Conservation (phyloP, 2,888 invertebrate genomes). For the Thecophora atra region DNA sequence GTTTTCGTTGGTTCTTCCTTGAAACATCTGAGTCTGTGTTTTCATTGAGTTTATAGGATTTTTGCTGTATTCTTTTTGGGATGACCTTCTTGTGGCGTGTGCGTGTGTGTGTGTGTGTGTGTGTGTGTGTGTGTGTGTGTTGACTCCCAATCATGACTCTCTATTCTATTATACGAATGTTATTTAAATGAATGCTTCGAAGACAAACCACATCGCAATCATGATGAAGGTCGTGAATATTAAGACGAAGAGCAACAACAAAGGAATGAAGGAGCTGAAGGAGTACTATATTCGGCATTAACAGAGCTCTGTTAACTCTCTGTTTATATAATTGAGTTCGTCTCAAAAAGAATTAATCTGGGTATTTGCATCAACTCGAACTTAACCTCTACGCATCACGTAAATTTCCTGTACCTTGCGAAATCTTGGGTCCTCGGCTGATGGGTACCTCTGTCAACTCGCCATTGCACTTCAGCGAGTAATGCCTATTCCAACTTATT, state of each 20-base stretch:
- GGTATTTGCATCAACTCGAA: neutral
- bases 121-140: slow-evolving; percentile 38
- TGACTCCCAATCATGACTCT: slow-evolving; percentile 28
- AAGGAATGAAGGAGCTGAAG: neutral
- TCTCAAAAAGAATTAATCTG: neutral
- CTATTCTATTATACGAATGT: too few species aligned
- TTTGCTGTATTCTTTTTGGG: slow-evolving; percentile 1
- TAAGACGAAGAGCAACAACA: neutral
- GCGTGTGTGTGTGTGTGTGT: slow-evolving; percentile 26
- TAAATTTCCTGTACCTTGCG: too few species aligned
- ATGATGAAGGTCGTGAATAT: neutral
- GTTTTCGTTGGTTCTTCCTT: slow-evolving; percentile 6
- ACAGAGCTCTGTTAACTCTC: too few species aligned
- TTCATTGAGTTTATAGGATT: slow-evolving; percentile 4
- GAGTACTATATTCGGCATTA: too few species aligned
- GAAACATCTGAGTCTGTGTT: slow-evolving; percentile 5
- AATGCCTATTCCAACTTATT: too few species aligned
- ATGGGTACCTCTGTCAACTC: too few species aligned
- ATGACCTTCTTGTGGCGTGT: neutral
- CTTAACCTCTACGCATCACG: neutral
- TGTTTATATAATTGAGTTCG: too few species aligned
- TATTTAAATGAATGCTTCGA: slow-evolving; percentile 25
- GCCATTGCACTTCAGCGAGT: too few species aligned
- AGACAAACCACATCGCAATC: too few species aligned
- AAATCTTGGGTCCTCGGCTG: too few species aligned